Evolutionary conservation across 2,888 invertebrate species (phyloP).

Genomic region (Plebejus argus): DNA sequence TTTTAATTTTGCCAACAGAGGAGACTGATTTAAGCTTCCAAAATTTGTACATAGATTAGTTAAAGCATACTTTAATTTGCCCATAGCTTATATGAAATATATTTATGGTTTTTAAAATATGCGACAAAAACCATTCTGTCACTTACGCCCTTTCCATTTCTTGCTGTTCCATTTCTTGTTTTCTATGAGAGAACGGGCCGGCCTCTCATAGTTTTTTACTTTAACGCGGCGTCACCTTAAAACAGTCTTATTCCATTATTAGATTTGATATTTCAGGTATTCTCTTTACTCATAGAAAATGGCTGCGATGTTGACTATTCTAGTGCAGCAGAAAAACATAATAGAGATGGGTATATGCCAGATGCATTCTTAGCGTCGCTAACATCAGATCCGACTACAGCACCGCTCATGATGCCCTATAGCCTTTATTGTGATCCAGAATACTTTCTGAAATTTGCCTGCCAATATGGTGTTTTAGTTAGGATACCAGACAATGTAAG

Average conservation of each 20-base stretch:
- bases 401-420: constrained; percentile 61
- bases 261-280: constrained; percentile 54
- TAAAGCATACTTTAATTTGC: too few relatives aligned
- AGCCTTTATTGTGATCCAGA: constrained; percentile 68
- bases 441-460: constrained; percentile 54
- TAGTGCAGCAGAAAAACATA: constrained; percentile 46
- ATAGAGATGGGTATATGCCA: constrained; percentile 52
- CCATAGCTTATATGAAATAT: too few relatives aligned
- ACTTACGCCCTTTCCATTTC: too few relatives aligned
- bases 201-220: too few relatives aligned
- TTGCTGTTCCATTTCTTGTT: too few relatives aligned
- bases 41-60: too few relatives aligned
- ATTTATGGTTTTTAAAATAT: too few relatives aligned
- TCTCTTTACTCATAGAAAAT: constrained; percentile 63
- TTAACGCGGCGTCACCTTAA: too few relatives aligned
- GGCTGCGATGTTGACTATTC: constrained; percentile 72
- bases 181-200: too few relatives aligned
- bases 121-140: too few relatives aligned
- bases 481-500: constrained; percentile 60
- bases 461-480: constrained; percentile 51
- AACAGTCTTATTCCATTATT: background rate
- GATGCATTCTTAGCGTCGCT: constrained; percentile 69
- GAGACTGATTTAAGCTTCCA: too few relatives aligned
- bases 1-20: too few relatives aligned
- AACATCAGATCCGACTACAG: constrained; percentile 56